Conservation (phyloP, 2,113 vertebrate genomes). For the Platysternon megacephalum region DNA sequence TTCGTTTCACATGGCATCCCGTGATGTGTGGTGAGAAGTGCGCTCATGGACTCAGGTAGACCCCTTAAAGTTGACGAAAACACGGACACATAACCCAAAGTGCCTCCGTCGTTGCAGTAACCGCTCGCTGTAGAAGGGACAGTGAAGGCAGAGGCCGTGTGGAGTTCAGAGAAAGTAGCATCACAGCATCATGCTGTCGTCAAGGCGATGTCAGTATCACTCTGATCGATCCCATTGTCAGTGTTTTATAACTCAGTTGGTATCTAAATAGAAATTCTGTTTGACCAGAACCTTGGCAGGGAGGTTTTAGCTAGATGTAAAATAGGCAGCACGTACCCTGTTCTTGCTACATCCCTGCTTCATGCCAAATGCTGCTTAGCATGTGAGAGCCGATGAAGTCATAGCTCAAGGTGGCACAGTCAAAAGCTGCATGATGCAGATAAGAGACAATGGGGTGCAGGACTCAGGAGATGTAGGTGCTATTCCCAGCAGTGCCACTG, state of each 20-base stretch:
- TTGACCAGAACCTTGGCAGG: neutral
- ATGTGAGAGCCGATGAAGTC: neutral
- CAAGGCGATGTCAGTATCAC: neutral
- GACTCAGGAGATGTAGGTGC: no score
- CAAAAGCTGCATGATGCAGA: neutral
- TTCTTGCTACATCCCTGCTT: neutral
- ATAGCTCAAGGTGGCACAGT: fast-evolving
- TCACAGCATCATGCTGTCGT: neutral
- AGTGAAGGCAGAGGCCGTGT: neutral
- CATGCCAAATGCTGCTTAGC: neutral
- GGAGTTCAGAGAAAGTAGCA: neutral
- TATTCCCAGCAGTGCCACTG: no score
- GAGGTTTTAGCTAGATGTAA: neutral
- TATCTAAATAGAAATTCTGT: neutral
- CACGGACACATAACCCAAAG: neutral
- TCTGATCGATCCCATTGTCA: neutral
- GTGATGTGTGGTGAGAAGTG: neutral
- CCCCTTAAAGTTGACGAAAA: neutral
- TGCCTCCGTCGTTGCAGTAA: neutral
- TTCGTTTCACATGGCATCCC: neutral
- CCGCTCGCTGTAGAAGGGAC: neutral
- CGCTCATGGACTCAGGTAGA: neutral
- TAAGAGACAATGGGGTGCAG: neutral
- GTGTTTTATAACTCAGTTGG: neutral
- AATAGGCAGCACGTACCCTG: fast-evolving